These are phyloP conservation scores for Planococcus citri DNA, from an alignment of 1,140 invertebrate genomes.

Conservation along the genomic window DNA sequence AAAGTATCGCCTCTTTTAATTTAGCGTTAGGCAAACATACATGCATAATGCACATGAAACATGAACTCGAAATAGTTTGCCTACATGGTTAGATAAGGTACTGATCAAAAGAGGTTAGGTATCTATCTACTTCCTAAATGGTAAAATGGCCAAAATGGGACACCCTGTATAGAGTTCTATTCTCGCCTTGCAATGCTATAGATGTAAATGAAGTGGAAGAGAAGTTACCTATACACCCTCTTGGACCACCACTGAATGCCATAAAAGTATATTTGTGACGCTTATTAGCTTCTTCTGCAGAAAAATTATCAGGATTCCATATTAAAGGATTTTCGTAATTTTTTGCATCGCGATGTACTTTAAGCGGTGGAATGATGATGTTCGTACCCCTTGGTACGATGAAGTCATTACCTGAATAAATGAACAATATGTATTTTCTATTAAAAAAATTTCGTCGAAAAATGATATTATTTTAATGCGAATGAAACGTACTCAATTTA, in stretches of 20 bases:
- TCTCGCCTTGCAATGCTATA: too few species aligned
- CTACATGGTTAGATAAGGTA: too few species aligned
- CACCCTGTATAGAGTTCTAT: too few species aligned
- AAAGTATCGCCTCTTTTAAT: too few species aligned
- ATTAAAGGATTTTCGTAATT: conserved; percentile 49
- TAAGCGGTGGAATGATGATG: conserved; percentile 49
- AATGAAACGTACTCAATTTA: conserved; percentile 26
- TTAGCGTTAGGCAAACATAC: too few species aligned
- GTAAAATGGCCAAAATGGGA: too few species aligned
- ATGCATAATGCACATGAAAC: too few species aligned
- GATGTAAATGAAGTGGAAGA: too few species aligned
- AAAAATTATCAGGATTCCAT: conserved; percentile 86
- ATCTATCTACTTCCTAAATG: too few species aligned
- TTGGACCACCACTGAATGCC: conserved; percentile 61
- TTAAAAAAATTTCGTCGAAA: background rate
- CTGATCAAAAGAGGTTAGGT: too few species aligned
- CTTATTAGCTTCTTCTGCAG: conserved; percentile 63
- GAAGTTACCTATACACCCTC: conserved; percentile 70
- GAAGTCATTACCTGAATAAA: conserved; percentile 15
- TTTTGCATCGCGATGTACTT: conserved; percentile 13
- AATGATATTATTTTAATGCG: background rate
- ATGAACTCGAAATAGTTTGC: too few species aligned
- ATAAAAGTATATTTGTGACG: conserved; percentile 60
- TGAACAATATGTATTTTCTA: background rate
- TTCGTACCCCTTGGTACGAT: conserved; percentile 48